Evolutionary conservation across 2,888 invertebrate species (phyloP).

Genomic region (Apocheima hispidaria): DNA sequence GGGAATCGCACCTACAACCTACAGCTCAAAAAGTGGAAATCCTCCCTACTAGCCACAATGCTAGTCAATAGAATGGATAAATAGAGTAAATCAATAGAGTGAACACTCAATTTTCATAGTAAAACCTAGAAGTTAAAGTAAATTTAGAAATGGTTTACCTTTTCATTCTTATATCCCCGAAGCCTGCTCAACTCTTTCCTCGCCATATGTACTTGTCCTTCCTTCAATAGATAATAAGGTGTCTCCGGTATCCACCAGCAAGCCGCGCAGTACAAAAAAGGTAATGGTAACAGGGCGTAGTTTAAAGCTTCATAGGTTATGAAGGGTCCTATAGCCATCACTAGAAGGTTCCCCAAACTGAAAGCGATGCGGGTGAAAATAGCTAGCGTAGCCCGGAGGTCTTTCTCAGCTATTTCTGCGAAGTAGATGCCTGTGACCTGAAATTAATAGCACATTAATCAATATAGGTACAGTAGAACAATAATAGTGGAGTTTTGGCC

Average conservation of each 20-base stretch:
- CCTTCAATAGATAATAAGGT: slow-evolving; percentile 85
- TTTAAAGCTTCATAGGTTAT: slow-evolving; percentile 71
- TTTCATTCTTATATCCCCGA: slow-evolving; percentile 63
- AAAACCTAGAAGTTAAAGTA: too few relatives aligned
- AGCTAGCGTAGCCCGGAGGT: slow-evolving; percentile 71
- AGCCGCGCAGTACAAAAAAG: slow-evolving; percentile 72
- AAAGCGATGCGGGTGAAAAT: slow-evolving; percentile 68
- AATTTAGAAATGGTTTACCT: slow-evolving; percentile 7
- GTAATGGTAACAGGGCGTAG: slow-evolving; percentile 73
- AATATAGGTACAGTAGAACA: background rate
- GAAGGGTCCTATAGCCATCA: slow-evolving; percentile 73
- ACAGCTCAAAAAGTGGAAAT: too few relatives aligned
- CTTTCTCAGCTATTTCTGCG: slow-evolving; percentile 79
- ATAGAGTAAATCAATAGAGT: too few relatives aligned
- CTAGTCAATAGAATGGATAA: too few relatives aligned
- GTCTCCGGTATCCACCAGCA: slow-evolving; percentile 87
- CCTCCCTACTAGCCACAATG: too few relatives aligned
- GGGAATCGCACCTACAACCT: too few relatives aligned
- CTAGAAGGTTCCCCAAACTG: slow-evolving; percentile 72
- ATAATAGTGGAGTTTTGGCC: background rate
- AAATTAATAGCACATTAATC: slow-evolving; percentile 35
- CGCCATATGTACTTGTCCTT: slow-evolving; percentile 73
- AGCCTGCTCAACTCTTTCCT: slow-evolving; percentile 69
- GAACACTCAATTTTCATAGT: too few relatives aligned
- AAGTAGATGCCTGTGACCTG: slow-evolving; percentile 80